Evolutionary conservation across 2,888 invertebrate species (phyloP).

Genomic region (Limnephilus lunatus): DNA sequence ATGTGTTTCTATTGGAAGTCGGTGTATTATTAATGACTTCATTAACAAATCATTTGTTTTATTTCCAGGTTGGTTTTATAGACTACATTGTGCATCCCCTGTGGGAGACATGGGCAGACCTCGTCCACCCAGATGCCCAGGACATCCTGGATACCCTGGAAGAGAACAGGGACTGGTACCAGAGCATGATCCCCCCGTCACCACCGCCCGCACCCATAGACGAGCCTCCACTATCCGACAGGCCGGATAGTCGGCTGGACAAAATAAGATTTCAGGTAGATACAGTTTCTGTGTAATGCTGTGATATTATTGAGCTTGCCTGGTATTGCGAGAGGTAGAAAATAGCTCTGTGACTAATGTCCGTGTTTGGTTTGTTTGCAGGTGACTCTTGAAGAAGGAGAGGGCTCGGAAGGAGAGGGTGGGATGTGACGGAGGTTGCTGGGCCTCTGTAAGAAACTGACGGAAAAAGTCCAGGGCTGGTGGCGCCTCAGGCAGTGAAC

Average conservation of each 20-base stretch:
- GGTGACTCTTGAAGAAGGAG: constrained; percentile 93
- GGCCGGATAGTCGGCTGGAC: constrained; percentile 79
- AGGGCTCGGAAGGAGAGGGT: constrained; percentile 81
- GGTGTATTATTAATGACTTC: background rate
- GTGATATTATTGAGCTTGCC: background rate
- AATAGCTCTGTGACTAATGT: background rate
- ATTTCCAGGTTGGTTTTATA: constrained; percentile 93
- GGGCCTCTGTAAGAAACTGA: constrained; percentile 93
- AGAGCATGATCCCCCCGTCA: constrained; percentile 95
- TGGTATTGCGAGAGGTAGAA: background rate
- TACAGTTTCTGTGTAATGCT: constrained; percentile 60
- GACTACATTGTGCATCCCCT: constrained; percentile 99
- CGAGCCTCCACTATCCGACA: constrained; percentile 75
- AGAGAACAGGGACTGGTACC: constrained; percentile 98
- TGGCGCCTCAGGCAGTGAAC: constrained; percentile 87
- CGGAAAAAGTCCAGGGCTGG: constrained; percentile 93
- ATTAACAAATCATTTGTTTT: constrained; percentile 10
- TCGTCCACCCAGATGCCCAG: constrained; percentile 99
- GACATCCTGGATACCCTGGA: constrained; percentile 98
- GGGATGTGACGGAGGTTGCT: constrained; percentile 96
- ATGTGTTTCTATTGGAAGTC: background rate
- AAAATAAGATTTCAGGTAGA: constrained; percentile 85
- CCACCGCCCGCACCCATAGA: constrained; percentile 84
- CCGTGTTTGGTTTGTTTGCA: constrained; percentile 68
- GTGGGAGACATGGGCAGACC: constrained; percentile 99